Base-by-base conservation (phyloP, 2,888 invertebrate genomes). In the Nesidiocoris tenuis region DNA sequence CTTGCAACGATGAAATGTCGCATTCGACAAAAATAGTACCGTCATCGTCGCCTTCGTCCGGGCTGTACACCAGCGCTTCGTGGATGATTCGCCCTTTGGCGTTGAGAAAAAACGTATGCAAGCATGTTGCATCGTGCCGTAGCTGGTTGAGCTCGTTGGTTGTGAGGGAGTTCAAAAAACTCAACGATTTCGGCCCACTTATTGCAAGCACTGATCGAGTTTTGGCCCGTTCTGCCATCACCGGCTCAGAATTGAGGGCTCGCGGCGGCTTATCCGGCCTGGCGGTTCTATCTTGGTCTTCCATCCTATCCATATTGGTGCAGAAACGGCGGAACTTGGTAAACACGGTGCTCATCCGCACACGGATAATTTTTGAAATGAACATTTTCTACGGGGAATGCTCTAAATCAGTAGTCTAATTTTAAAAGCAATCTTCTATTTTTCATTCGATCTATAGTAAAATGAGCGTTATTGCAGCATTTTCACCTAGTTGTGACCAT, bases 21-120 rank as follows among this genome's bases (percentile, higher is more conserved):
- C 77, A 77, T 59, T 78, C 78, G 18, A 78, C 67, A 22, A 75
- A 75, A 12, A 76, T 59, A 18, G 66, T 74, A 2, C 63, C 39
- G 9, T 64, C 63, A 39, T 39, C 39, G 21, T 76, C 61, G 16
- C 70, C 72, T 16, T 72, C 76, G 22, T 75, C 70, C 1, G 75
- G 55, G 23, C 71, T 78, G 63, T 77, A 78, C 18, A 78, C 64
- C 3, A 78, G 59, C 1, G 77, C 76, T 39, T 78, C 78, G 64
- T 78, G 78, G n/a, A 78, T 75, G 0, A 78, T 76, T 19, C 74
- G 76, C 17, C 78, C 78, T 64, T 75, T 76, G 67, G 61, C 70
- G 61, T 78, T 78, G 19, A 78, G 61, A 25, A 78, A 78, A 54
- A 76, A 70, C 7, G 77, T 76, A 61, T 74, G 77, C 55, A 78